A percentile compares a stretch with the other conserved stretches of the same genome.
Evolutionary conservation across 1,140 invertebrate genomes (phyloP).

Genomic region (Saccostrea glomerata): DNA sequence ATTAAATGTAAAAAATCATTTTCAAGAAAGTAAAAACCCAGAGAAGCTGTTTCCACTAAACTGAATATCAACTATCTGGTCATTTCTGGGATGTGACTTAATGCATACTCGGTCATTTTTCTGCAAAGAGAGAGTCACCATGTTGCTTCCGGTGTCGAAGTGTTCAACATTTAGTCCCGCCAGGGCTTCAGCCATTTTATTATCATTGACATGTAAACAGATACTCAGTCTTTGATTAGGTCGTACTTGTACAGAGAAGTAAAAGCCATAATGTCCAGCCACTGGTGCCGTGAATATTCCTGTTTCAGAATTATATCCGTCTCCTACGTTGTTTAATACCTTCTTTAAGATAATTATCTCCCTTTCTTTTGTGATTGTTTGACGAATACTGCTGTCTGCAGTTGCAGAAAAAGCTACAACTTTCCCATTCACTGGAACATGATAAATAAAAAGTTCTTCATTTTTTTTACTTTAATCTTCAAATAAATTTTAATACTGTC

Average conservation of each 20-base stretch:
- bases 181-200: background rate
- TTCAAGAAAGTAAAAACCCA: background rate
- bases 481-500: no score
- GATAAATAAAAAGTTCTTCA: background rate
- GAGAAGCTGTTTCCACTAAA: background rate
- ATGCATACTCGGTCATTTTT: background rate
- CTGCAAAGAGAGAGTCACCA: background rate
- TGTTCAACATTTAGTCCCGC: background rate
- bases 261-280: background rate
- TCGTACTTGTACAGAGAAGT: background rate
- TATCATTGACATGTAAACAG: background rate
- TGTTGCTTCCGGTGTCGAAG: background rate
- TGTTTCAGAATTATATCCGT: background rate
- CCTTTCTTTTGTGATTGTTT: background rate
- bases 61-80: background rate
- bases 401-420: background rate
- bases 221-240: background rate
- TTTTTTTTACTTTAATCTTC: no score
- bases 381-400: background rate
- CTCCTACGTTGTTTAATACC: background rate
- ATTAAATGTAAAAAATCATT: background rate
- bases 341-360: background rate
- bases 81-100: background rate
- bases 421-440: background rate
- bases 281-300: background rate